Evolutionary conservation across 1,140 invertebrate genomes (phyloP), one percentile per base, ranked within the genome.

Genomic region (Magallana ariakensis): DNA sequence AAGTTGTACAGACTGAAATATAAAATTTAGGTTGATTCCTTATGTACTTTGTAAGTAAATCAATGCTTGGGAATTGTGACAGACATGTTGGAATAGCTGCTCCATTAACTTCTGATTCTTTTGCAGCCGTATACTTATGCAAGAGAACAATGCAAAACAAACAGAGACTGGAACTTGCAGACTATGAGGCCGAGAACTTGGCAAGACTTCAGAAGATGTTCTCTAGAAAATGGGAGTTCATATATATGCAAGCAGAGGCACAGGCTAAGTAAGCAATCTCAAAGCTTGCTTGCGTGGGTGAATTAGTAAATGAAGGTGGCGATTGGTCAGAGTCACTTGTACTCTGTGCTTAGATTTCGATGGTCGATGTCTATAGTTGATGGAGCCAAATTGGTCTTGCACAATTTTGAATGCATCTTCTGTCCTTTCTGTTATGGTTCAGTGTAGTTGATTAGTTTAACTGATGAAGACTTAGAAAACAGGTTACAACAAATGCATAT

Each of bases 91-190:
- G n/a, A 15, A 60, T 6, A 60, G 33, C 58, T 60, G 11, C 15
- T 75, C 9, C 33, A 46, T 46, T 46, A 46, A 46, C 15, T 16
- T 62, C 83, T 85, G 16, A 10, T 80, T 85, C 70, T 85, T 82
- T 92, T 96, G 54, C 95, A 98, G 98, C 99, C 92, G 99, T 99
- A 4, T 99, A 99, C 95, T 96, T 99, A 84, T 99, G 99, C 95
- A 99, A 99, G 95, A 96, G 99, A 86, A 99, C 99, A 46, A 99
- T 99, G 99, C 99, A 99, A 95, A 99, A 99, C 94, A 99, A 99
- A 95, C 98, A 99, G 6, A 96, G 99, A 80, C 95, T 99, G 82
- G 99, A 99, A 94, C 95, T 99, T 90, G 98, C 99, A 0, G 98
- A 99, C 95, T 99, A 99, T 94, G 99, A 99, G 94, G 98, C 99